Evolutionary conservation across 1,140 invertebrate species (phyloP), one percentile per base, ranked within the genome.

Genomic region (Calephelis virginiensis): DNA sequence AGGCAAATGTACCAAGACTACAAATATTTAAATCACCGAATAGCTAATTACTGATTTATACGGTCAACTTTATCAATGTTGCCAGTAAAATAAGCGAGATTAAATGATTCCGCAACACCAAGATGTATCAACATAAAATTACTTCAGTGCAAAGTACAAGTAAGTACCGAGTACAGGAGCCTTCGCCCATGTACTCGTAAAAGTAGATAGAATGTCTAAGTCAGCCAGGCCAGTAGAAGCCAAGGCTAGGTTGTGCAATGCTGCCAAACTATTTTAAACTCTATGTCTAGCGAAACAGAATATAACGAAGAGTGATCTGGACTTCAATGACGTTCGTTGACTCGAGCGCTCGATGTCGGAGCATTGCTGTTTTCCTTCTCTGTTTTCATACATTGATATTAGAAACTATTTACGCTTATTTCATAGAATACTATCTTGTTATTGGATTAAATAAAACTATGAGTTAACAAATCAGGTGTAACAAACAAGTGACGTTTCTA

Each of bases 161-260:
- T 77, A 86, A 85, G 83, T 85, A 88, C 82, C 75, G 78, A 79
- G 80, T 78, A 83, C 79, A 79, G 77, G 81, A 90, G 86, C 87
- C 86, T 90, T 88, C 87, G 85, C 80, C 72, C 71, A 86, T 85
- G 85, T 89, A 87, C 86, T 87, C 82, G 86, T 91, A 91, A 91
- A 89, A 91, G 89, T 91, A 89, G 89, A 89, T 91, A 91, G 89
- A 91, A 91, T 89, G 89, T 91, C 89, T 91, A 91, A 91, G 89
- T 91, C 89, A 91, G 89, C 86, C 82, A 89, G 86, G 89, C 86
- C 86, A 89, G 86, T 89, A 86, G 76, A 77, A 91, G 89, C 89
- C 89, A 91, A 91, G 89, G 89, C 89, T 91, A 91, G 83, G 78
- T 88, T 87, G 82, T 74, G 73, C 64, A 69, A 69, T 40, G 14